These are phyloP conservation scores for Drosophila serrata DNA, from an alignment of 1,140 invertebrate genomes.

Conservation along the genomic window DNA sequence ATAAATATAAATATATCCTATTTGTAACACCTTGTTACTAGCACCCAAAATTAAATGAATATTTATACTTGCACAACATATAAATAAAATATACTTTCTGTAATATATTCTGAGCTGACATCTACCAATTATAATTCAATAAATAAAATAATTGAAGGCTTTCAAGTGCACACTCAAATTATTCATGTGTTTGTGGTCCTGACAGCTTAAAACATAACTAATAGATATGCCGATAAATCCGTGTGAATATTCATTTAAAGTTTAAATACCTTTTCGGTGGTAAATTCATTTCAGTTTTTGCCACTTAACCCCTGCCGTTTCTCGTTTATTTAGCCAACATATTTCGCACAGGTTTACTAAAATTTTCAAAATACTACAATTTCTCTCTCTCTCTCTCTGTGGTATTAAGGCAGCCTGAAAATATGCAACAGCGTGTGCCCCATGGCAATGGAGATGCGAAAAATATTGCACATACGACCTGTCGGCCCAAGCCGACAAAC, in stretches of 20 bases:
- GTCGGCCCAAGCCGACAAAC: constrained; percentile 29
- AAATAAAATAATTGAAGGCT: constrained; percentile 1
- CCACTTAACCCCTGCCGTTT: constrained; percentile 17
- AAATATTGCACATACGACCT: constrained; percentile 60
- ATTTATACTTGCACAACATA: no score
- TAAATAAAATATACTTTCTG: no score
- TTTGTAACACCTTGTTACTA: no score
- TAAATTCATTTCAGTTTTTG: constrained; percentile 2
- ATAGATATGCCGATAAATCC: neutral
- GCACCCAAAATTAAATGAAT: no score
- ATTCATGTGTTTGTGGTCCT: constrained; percentile 18
- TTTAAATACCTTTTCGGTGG: constrained; percentile 1
- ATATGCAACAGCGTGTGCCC: constrained; percentile 27
- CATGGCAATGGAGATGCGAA: constrained; percentile 5
- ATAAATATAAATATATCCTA: no score
- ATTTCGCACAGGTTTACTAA: constrained; percentile 1
- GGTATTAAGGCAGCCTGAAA: constrained; percentile 16
- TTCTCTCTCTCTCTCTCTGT: neutral
- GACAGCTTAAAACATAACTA: constrained; percentile 17
- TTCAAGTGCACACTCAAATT: neutral
- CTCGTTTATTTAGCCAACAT: constrained; percentile 6
- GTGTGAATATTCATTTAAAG: neutral
- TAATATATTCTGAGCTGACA: neutral
- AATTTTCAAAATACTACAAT: constrained; percentile 21
- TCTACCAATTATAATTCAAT: neutral